phyloP scores from a whole-genome alignment of 1,140 invertebrate genomes.

The Triops cancriformis region DNA sequence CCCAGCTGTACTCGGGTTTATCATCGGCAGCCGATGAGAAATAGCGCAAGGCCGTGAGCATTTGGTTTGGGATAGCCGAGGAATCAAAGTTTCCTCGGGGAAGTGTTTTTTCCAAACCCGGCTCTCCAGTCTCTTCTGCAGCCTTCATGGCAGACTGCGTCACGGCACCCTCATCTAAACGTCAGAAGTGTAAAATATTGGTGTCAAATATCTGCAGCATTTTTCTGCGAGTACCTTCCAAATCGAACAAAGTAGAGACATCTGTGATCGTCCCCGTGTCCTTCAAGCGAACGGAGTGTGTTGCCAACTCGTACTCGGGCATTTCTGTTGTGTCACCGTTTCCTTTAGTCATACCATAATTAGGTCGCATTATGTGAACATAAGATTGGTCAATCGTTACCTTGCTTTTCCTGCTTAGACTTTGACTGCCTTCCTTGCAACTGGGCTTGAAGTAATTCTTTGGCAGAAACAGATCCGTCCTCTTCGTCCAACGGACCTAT shows the following conservation, averaged over 20 bases:
- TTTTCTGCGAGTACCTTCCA: constrained; percentile 15
- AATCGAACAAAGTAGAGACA: constrained; percentile 42
- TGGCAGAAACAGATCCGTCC: constrained; percentile 17
- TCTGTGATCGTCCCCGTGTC: constrained; percentile 42
- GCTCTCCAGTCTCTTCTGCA: constrained; percentile 15
- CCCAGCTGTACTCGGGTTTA: constrained; percentile 9
- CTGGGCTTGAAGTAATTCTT: constrained; percentile 15
- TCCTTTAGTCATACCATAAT: constrained; percentile 6
- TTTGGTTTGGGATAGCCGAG: constrained; percentile 39
- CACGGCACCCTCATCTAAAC: constrained; percentile 16
- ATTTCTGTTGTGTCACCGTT: background rate
- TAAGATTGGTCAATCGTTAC: no score
- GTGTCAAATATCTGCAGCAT: background rate
- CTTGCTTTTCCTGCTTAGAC: background rate
- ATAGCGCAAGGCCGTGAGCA: constrained; percentile 42
- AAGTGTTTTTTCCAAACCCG: constrained; percentile 20
- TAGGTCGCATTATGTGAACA: no score
- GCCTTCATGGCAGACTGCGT: constrained; percentile 14
- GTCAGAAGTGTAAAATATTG: background rate
- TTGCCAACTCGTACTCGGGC: constrained; percentile 42
- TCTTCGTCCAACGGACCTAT: constrained; percentile 17
- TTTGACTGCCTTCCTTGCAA: background rate
- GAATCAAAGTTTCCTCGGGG: constrained; percentile 24
- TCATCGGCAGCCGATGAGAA: constrained; percentile 37
- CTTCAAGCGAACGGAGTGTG: constrained; percentile 44